Base-by-base conservation (phyloP, 2,797 vertebrate genomes). In the Helicolenus hilgendorfi region DNA sequence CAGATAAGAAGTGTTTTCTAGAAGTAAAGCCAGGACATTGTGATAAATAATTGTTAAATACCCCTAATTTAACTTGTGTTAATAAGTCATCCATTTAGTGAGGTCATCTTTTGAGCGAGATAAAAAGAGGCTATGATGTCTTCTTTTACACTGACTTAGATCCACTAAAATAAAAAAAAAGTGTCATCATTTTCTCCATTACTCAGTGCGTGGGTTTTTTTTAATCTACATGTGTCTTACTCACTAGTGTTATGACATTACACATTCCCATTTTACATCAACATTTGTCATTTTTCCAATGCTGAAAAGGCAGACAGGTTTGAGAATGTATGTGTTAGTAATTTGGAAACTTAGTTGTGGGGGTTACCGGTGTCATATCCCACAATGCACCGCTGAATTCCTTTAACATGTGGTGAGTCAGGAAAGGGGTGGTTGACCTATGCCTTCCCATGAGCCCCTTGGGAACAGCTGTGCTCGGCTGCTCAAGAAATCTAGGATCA, bases 341-440 rank as follows among this genome's bases (percentile, higher is more conserved):
- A 97, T 97, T 97, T 97, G 93, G 92, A 96, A 96, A 94, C 87
- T 87, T 77, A 91, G 93, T 94, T 94, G 86, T 91, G 91, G 96
- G 96, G 97, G 97, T 96, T 93, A 95, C 89, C 69, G 90, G 93
- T 92, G 95, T 96, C 92, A 95, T 91, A 94, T 97, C 97, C 97
- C 97, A 97, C 93, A 97, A 97, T 97, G 97, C 97, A 97, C 87
- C 26, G 82, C 91, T 91, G 96, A 97, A 98, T 98, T 97, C 97
- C 96, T 98, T 97, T 97, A 98, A 97, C 97, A 98, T 98, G 97
- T 98, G 97, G 97, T 96, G 95, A 96, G 89, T 97, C 97, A 98
- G 97, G 97, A 98, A 98, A 97, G 96, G 93, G 97, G 93, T 96
- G 97, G 95, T 97, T 98, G 97, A 98, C 97, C 97, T 96, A 72